Evolutionary conservation across 2,888 invertebrate species (phyloP), one percentile per base, ranked within the genome.

Genomic region (Chelonus formosanus): DNA sequence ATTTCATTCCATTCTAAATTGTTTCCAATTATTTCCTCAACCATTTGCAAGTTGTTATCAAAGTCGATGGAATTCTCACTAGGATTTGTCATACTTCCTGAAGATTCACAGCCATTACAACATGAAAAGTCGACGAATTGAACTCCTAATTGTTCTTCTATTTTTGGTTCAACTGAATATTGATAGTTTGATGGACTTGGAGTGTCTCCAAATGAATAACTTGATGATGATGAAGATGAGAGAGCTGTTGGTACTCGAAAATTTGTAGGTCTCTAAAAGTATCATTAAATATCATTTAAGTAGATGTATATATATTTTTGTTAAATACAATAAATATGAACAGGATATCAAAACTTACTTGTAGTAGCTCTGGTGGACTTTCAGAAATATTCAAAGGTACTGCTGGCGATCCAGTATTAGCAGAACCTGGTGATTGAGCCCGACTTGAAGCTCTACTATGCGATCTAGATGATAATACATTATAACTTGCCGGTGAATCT

Each of bases 161-260:
- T 10, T 36, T 61, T 73, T 1, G 67, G 71, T n/a, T 70, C 75
- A 50, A 77, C 7, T 0, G 73, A 61, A 52, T 54, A 66, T 6
- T 73, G 75, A 54, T 76, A 80, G 52, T 73, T 75, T n/a, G 64
- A 61, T 0, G 82, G 80, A 60, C 80, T 82, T 1, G 75, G 72
- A 0, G 75, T 75, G 5, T 79, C 76, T 32, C 73, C 68, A 66
- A 75, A 79, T 0, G 78, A 80, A 34, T 76, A 75, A 58, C 70
- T 77, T 5, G 79, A 80, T 2, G 81, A 79, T 0, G 78, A 76
- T 4, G 77, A 75, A 0, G 76, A 74, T 0, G 78, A 78, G 0
- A 74, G 63, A 3, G 70, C 67, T 20, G 72, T 74, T 3, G 57
- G 65, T 4, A 65, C 58, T 36, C 72, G 68, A 4, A 70, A 64